Evolutionary conservation across 2,797 vertebrate genomes (phyloP).

Genomic region (Xyrichtys novacula): DNA sequence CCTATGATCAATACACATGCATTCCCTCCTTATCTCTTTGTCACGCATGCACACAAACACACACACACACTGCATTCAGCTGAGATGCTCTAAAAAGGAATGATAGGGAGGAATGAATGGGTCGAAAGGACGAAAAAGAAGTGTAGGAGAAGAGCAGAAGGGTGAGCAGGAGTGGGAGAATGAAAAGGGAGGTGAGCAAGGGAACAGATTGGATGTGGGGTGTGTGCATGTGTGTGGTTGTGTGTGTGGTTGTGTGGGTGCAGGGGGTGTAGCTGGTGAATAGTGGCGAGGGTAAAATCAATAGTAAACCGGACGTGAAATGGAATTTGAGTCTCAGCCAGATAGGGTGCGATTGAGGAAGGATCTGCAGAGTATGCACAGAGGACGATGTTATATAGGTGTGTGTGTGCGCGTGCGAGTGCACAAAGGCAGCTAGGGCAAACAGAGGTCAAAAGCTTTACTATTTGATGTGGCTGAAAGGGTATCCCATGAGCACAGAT

Average conservation of each 20-base stretch:
- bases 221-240: slow-evolving; percentile 23
- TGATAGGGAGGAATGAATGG: slow-evolving; percentile 56
- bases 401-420: background rate
- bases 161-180: slow-evolving; percentile 49
- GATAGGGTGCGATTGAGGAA: slow-evolving; percentile 73
- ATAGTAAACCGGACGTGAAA: slow-evolving; percentile 85
- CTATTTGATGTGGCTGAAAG: slow-evolving; percentile 77
- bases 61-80: slow-evolving; percentile 28
- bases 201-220: slow-evolving; percentile 66
- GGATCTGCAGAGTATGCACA: slow-evolving; percentile 70
- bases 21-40: too few relatives aligned
- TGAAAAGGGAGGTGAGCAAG: slow-evolving; percentile 46
- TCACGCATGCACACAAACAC: background rate
- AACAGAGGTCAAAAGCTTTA: slow-evolving; percentile 78
- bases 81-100: slow-evolving; percentile 45
- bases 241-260: slow-evolving; percentile 35
- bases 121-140: slow-evolving; percentile 46
- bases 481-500: slow-evolving; percentile 63
- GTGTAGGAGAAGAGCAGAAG: slow-evolving; percentile 45
- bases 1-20: slow-evolving; percentile 51
- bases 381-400: slow-evolving; percentile 47
- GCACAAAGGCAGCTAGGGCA: slow-evolving; percentile 59
- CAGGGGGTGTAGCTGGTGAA: slow-evolving; percentile 64
- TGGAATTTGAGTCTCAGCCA: slow-evolving; percentile 82
- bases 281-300: slow-evolving; percentile 80